These are phyloP conservation scores for Ciconia boyciana DNA, from an alignment of 2,113 vertebrate genomes.

Conservation along the genomic window DNA sequence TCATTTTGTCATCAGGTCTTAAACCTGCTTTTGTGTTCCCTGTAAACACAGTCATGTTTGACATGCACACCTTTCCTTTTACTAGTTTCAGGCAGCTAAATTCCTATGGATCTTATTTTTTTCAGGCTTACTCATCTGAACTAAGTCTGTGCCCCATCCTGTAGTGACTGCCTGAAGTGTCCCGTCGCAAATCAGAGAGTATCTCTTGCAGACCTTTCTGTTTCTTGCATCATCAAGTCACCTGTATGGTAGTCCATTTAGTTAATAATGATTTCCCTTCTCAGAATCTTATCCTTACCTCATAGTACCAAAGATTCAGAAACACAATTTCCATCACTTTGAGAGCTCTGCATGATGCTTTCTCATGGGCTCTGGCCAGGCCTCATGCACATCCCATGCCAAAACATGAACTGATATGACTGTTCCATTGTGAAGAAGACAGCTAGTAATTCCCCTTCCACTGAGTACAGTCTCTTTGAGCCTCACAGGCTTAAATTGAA, in stretches of 20 bases:
- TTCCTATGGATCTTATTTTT: background rate
- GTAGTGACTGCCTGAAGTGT: background rate
- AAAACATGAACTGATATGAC: background rate
- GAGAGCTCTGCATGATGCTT: background rate
- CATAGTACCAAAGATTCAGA: background rate
- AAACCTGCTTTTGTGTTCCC: background rate
- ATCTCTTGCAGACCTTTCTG: background rate
- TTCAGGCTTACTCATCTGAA: background rate
- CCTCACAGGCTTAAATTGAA: slow-evolving; percentile 45
- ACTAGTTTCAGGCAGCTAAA: background rate
- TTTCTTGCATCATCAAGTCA: background rate
- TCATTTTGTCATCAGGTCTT: background rate
- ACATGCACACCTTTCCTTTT: background rate
- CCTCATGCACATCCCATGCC: background rate
- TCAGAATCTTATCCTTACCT: background rate
- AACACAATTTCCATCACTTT: background rate
- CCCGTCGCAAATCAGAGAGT: background rate
- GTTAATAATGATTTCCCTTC: background rate
- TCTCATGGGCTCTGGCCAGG: background rate
- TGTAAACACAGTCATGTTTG: background rate
- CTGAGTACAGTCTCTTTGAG: background rate
- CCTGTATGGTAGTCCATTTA: background rate
- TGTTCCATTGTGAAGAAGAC: background rate
- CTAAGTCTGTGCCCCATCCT: background rate
- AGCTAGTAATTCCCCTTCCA: slow-evolving; percentile 3